These are phyloP conservation scores for Netelia virgata DNA, from an alignment of 2,888 invertebrate genomes.

Conservation along the genomic window DNA sequence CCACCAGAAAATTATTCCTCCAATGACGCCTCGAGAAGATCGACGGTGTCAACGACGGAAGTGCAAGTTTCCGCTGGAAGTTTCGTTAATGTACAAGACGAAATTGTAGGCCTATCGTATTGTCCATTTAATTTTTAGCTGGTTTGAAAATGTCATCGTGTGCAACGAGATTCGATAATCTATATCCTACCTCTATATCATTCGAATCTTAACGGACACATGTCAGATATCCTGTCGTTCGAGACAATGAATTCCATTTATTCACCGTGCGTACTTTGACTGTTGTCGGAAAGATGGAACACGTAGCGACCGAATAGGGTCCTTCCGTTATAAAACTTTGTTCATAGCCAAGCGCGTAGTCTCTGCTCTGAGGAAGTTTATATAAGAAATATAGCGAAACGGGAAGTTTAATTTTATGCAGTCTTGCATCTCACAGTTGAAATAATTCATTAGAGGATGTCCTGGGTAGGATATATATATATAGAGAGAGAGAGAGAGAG, in stretches of 20 bases:
- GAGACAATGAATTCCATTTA: constrained; percentile 17
- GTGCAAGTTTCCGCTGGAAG: not conserved
- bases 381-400: constrained; percentile 53
- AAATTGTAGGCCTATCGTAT: not conserved
- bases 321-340: constrained; percentile 43
- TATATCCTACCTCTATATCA: too few relatives aligned
- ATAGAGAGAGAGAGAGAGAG: not conserved
- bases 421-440: constrained; percentile 56
- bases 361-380: constrained; percentile 48
- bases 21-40: constrained; percentile 62
- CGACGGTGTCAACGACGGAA: constrained; percentile 2
- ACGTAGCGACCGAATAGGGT: constrained; percentile 25
- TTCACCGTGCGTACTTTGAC: not conserved
- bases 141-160: not conserved
- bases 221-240: not conserved
- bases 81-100: not conserved
- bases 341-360: constrained; percentile 32
- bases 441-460: constrained; percentile 67
- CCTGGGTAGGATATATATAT: constrained; percentile 33
- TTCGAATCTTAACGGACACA: too few relatives aligned
- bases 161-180: not conserved
- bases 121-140: not conserved
- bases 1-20: constrained; percentile 78
- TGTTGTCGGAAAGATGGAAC: constrained; percentile 35
- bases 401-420: constrained; percentile 69